These are phyloP conservation scores for Slavum lentiscoides DNA, from an alignment of 2,888 invertebrate genomes.

Conservation along the genomic window DNA sequence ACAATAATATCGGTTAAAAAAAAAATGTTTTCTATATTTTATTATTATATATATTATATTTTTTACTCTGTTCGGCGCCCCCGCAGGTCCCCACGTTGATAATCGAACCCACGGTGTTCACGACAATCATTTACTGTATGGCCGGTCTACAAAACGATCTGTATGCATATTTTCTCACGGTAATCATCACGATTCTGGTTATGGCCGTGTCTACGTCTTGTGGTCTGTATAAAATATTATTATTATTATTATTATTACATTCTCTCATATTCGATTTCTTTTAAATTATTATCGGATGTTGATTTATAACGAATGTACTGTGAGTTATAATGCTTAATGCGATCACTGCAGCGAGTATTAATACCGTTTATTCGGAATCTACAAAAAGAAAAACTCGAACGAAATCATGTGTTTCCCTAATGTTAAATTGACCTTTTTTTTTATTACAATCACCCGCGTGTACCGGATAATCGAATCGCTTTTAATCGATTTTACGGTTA, in stretches of 20 bases:
- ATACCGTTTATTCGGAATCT: no score
- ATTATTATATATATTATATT: constrained; percentile 32
- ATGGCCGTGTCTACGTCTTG: constrained; percentile 87
- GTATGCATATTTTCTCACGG: constrained; percentile 73
- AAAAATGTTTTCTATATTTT: not conserved
- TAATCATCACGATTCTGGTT: constrained; percentile 73
- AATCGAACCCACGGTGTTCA: constrained; percentile 80
- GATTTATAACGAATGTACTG: no score
- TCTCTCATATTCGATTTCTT: no score
- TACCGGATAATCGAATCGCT: no score
- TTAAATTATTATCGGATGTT: not conserved
- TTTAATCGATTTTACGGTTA: no score
- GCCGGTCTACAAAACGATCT: constrained; percentile 73
- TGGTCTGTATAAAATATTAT: constrained; percentile 63
- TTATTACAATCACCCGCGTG: no score
- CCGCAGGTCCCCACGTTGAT: constrained; percentile 80
- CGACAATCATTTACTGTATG: constrained; percentile 82
- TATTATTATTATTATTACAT: not conserved
- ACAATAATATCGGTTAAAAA: not conserved
- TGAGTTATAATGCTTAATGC: no score
- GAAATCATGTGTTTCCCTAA: no score
- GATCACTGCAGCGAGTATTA: no score
- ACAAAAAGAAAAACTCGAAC: no score
- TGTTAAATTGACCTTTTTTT: no score
- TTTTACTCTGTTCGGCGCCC: constrained; percentile 55